Base-by-base conservation (phyloP, 2,888 invertebrate species). In the Achlya flavicornis region DNA sequence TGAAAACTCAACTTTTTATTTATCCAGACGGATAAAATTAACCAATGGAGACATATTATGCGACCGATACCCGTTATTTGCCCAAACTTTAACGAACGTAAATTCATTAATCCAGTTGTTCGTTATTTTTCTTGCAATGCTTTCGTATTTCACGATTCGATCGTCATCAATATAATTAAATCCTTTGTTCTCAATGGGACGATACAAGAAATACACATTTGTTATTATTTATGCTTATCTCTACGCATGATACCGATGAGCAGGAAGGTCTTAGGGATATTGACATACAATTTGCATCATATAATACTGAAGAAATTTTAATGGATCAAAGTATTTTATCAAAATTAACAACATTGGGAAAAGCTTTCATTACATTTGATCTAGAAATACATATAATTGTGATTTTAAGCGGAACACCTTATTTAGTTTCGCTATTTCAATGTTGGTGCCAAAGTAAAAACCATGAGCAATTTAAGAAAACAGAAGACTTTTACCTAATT, bases 1-100 rank as follows among this genome's bases (percentile, higher is more conserved):
- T 87, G 80, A 86, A 84, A 81, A 81, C 77, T 72, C 69, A 65
- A 77, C 74, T 79, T 85, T 88, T 87, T 88, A 82, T 83, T 83
- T 74, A 84, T 84, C 78, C 72, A 72, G 65, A 64, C 68, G 77
- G 78, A 79, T 81, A 71, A 76, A 82, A 78, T 73, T 73, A 73
- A 76, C 76, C 72, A 65, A 66, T 71, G 68, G 64, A 68, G 57
- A 62, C 57, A 61, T 61, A 77, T 78, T 80, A 81, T 81, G 75
- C 66, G 71, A 70, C 67, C 66, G 70, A 72, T 77, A 74, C 78
- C 84, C 77, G 83, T 83, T 85, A 80, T 71, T 72, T 73, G 70
- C 68, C 70, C 70, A 75, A 78, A 78, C 69, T 72, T 75, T 68
- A 75, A 77, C 66, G 69, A 76, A 79, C 76, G 69, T 66, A 75